Base-by-base conservation (phyloP, 1,140 invertebrate species). In the Pseudomyrmex gracilis region DNA sequence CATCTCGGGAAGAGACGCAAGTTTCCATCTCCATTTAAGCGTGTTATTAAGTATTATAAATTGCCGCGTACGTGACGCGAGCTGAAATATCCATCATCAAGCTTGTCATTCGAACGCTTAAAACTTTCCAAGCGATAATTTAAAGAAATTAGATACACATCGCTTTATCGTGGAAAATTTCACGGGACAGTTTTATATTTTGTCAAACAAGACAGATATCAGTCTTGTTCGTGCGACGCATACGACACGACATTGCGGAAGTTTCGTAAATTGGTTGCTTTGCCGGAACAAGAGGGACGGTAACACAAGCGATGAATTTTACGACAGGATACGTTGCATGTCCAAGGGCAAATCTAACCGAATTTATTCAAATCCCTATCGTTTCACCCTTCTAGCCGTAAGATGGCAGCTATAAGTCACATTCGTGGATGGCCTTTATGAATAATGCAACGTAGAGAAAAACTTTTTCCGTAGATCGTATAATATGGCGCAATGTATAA, bases 311-410 rank as follows among this genome's bases (percentile, higher is more conserved):
- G 74, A 84, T 87, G 85, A 87, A 87, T 87, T 84, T 87, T 68
- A 86, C 61, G 57, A 43, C 49, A 76, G 82, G 73, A 86, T 87
- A 88, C 74, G 83, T 76, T 43, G 64, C 58, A 60, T 57, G 55
- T 47, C 57, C 61, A 66, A 74, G 43, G 34, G 73, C 58, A 83
- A 85, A 77, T 85, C 86, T 85, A 83, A 90, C 88, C 66, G 86
- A 89, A 89, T 90, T 89, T 90, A 90, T 90, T 90, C 90, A 90
- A 90, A 90, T 90, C 84, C 90, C 85, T 86, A 84, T 90, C 82
- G 89, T 87, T 90, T 78, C 55, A 73, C 63, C 78, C 70, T 78
- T 86, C 67, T 47, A 74, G 77, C 55, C 71, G 45, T 60, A 77
- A 68, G 71, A 45, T 67, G 68, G 22, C 57, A 61, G 87, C 87